A percentile compares a stretch with the other conserved stretches of the same genome.
Evolutionary conservation across 2,113 vertebrate species (phyloP).

Genomic region (Petaurus breviceps): DNA sequence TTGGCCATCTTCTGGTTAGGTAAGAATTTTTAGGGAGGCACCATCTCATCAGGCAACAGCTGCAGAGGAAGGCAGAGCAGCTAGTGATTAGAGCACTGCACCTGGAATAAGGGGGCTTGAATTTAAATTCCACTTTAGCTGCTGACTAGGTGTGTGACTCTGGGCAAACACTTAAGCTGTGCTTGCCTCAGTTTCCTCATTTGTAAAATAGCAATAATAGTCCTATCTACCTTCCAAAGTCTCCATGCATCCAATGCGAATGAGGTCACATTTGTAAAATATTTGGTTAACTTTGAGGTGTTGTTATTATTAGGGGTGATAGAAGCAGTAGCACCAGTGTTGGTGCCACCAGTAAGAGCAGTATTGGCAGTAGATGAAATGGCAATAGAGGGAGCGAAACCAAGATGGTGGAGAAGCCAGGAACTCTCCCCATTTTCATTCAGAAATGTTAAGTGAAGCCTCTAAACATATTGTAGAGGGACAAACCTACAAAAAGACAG

Average conservation of each 20-base stretch:
- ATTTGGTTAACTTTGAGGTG: neutral
- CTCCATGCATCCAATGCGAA: neutral
- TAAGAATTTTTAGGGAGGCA: neutral
- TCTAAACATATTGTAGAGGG: too few relatives aligned
- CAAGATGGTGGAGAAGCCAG: too few relatives aligned
- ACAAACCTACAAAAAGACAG: too few relatives aligned
- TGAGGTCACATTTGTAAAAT: neutral
- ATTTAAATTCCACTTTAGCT: neutral
- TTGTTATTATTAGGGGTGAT: neutral
- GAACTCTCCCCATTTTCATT: too few relatives aligned
- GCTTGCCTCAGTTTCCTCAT: neutral
- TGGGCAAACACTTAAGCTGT: neutral
- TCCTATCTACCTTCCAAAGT: neutral
- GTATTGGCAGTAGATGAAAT: too few relatives aligned
- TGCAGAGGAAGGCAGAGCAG: neutral
- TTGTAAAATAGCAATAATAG: neutral
- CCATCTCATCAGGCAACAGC: neutral
- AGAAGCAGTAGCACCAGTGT: neutral
- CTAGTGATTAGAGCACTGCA: neutral
- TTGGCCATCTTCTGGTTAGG: neutral
- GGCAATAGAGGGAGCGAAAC: too few relatives aligned
- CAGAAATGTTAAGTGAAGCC: too few relatives aligned
- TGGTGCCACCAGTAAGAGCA: too few relatives aligned
- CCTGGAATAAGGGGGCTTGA: neutral
- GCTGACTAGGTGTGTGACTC: neutral